Base-by-base conservation (phyloP, 1,140 invertebrate genomes). In the Bombus ignitus region DNA sequence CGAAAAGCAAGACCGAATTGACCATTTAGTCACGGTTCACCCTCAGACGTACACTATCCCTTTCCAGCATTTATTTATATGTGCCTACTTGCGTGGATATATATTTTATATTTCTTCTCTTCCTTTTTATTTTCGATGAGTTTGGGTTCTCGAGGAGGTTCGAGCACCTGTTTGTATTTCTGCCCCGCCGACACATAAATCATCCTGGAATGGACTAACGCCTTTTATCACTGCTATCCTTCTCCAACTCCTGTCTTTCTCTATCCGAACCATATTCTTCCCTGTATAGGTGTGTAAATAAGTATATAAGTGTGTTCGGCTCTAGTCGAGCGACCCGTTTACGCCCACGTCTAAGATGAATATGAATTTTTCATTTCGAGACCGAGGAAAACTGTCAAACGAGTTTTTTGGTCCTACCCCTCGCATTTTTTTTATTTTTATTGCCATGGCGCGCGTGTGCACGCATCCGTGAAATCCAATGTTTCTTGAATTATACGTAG, bases 151-250 rank as follows among this genome's bases (percentile, higher is more conserved):
- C 85, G 79, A 87, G 70, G 82, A 86, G 88, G 76, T 89, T 85
- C 88, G 87, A 88, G 88, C 91, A 92, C 91, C 91, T 92, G 91
- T 92, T 92, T 92, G 91, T 91, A 90, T 92, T 92, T 91, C 89
- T 81, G 89, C 80, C 83, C 57, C 82, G 85, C 88, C 88, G 83
- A 80, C 82, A 72, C 89, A 90, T 92, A 92, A 92, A 91, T 92
- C 91, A 92, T 92, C 65, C 87, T 68, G 72, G 88, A 91, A 91
- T 91, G 86, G 89, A 91, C 91, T 87, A 88, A 88, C 85, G 90
- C 84, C 91, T 91, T 91, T 91, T 91, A 91, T 91, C 90, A 86
- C 84, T 82, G 86, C 72, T 86, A 73, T 90, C 83, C 88, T 15
- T 68, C 53, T 87, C 65, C 32, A 28, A n/a, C 44, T 18, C 8